Base-by-base conservation (phyloP, 2,888 invertebrate genomes). In the Protodeltote pygarga region DNA sequence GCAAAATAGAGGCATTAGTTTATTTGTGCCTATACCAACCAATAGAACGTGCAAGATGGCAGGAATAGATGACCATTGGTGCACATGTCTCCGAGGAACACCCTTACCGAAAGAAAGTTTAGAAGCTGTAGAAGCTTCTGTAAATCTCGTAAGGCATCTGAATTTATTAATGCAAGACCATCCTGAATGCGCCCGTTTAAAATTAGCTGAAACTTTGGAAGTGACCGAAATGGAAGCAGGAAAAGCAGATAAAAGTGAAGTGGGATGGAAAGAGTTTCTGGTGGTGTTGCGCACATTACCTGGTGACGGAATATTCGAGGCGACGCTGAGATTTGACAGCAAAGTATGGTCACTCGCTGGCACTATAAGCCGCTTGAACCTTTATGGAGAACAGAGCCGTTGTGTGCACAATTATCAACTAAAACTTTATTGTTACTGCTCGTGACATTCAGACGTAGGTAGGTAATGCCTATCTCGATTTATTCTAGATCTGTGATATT, bases 41-140 rank as follows among this genome's bases (percentile, higher is more conserved):
- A 92, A 93, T 38, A 92, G 98, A 21, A 96, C 95, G 0, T 98
- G 98, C 76, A 89, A 93, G 28, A 89, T 92, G 48, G 97, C 98
- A 0, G 94, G 93, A 1, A 96, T 98, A 49, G 94, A 95, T 0
- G 94, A 95, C 10, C 96, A 97, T 77, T 98, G 96, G 95, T 98
- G 98, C 81, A 96, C 97, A 6, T 98, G 98, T 65, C 95, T 96
- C 72, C 93, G 93, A 42, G 94, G 94, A 34, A 86, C 85, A 32
- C 92, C 93, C 52, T 73, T 96, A 10, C 77, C 92, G 0, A 83
- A 85, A 0, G 89, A 93, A 15, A 93, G 94, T 59, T 65, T 80
- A 0, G 76, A 85, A 9, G 95, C 95, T 0, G 73, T 85, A 3
- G 87, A 93, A 32, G 94, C 94, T 0, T 94, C 95, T 0, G 75